phyloP scores from a whole-genome alignment of 2,888 invertebrate genomes.

The Ethmia dodecea region DNA sequence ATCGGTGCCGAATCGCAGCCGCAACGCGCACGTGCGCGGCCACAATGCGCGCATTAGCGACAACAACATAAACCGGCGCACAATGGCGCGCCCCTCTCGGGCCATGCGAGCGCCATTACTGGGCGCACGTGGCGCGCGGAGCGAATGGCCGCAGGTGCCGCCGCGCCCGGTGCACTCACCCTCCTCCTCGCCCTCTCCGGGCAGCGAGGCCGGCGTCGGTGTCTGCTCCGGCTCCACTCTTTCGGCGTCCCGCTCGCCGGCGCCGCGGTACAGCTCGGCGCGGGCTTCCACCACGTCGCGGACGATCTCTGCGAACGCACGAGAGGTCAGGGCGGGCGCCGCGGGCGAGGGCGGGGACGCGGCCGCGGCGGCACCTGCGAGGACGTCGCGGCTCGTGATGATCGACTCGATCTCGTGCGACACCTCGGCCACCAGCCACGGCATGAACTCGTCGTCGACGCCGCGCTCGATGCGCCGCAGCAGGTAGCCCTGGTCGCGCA shows the following conservation, averaged over 20 bases:
- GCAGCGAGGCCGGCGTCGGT: constrained; percentile 29
- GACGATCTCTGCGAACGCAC: constrained; percentile 79
- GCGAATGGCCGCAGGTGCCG: neutral
- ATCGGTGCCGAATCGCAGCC: neutral
- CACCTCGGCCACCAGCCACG: constrained; percentile 91
- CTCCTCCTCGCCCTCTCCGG: constrained; percentile 28
- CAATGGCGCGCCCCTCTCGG: constrained; percentile 20
- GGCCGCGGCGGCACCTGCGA: constrained; percentile 76
- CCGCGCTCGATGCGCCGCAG: constrained; percentile 81
- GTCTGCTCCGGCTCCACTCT: constrained; percentile 18
- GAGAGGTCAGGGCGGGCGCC: no score
- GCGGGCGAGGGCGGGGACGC: no score
- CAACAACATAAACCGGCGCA: constrained; percentile 32
- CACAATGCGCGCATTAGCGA: constrained; percentile 20
- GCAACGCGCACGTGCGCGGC: neutral
- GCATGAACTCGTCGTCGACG: constrained; percentile 88
- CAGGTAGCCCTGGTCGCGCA: constrained; percentile 85
- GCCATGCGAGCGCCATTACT: neutral
- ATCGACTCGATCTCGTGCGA: constrained; percentile 88
- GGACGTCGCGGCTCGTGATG: constrained; percentile 87
- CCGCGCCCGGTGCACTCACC: no score
- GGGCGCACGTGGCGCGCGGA: constrained; percentile 1
- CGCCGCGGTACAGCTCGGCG: constrained; percentile 78
- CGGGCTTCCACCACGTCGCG: constrained; percentile 87
- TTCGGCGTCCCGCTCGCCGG: constrained; percentile 42